Evolutionary conservation across 2,113 vertebrate species (phyloP).

Genomic region (Albula goreensis): DNA sequence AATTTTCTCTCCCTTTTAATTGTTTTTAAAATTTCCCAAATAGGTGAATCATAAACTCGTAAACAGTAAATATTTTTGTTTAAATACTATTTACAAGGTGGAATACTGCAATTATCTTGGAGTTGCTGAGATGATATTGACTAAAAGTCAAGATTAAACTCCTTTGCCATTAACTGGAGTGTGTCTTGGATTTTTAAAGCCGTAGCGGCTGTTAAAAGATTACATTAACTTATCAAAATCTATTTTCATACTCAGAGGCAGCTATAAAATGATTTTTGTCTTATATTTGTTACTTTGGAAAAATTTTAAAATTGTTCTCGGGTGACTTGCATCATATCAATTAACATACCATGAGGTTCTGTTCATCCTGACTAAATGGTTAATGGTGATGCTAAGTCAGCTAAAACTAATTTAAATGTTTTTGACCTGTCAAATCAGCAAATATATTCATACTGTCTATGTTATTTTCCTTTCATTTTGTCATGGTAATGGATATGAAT

Average conservation of each 20-base stretch:
- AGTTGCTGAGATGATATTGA: background rate
- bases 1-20: background rate
- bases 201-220: background rate
- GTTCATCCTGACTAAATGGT: background rate
- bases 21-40: background rate
- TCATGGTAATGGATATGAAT: conserved; percentile 13
- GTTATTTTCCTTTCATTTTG: conserved; percentile 4
- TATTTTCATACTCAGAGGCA: conserved; percentile 18
- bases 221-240: background rate
- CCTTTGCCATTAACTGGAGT: background rate
- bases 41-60: background rate
- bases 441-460: background rate
- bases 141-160: background rate
- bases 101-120: background rate
- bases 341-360: background rate
- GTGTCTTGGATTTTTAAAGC: background rate
- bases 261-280: conserved; percentile 25
- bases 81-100: background rate
- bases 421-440: conserved; percentile 10
- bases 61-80: background rate
- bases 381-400: conserved; percentile 1
- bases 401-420: background rate
- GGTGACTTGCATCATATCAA: conserved; percentile 5
- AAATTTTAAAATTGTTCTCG: background rate
- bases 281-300: conserved; percentile 16